phyloP scores from a whole-genome alignment of 2,113 vertebrate species.

The Condylura cristata region DNA sequence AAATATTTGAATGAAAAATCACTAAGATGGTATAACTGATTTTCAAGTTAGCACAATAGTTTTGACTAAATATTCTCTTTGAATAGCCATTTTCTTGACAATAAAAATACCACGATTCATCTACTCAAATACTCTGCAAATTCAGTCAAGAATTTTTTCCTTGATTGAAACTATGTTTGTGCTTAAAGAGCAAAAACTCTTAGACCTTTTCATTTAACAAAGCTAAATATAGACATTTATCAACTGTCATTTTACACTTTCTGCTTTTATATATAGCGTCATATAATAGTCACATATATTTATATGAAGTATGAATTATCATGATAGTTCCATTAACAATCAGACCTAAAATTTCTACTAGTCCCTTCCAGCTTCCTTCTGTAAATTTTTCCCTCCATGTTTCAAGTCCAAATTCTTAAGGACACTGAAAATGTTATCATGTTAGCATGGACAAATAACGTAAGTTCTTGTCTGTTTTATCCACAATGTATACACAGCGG shows the following conservation, averaged over 20 bases:
- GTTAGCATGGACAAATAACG: not conserved
- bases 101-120: not conserved
- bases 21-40: not conserved
- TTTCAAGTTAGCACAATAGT: not conserved
- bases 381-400: not conserved
- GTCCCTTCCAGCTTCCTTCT: not conserved
- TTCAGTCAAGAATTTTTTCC: not conserved
- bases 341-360: not conserved
- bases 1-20: not conserved
- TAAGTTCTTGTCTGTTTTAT: not conserved
- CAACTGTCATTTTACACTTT: not conserved
- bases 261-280: not conserved
- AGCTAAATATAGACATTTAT: not conserved
- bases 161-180: not conserved
- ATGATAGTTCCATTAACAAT: not conserved
- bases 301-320: not conserved
- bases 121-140: not conserved
- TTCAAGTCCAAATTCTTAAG: not conserved
- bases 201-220: not conserved
- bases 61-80: not conserved
- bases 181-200: not conserved
- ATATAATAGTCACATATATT: not conserved
- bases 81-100: conserved; percentile 6
- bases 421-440: not conserved
- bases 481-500: not conserved